Evolutionary conservation across 2,113 vertebrate genomes (phyloP).

Genomic region (Myiopsitta monachus): DNA sequence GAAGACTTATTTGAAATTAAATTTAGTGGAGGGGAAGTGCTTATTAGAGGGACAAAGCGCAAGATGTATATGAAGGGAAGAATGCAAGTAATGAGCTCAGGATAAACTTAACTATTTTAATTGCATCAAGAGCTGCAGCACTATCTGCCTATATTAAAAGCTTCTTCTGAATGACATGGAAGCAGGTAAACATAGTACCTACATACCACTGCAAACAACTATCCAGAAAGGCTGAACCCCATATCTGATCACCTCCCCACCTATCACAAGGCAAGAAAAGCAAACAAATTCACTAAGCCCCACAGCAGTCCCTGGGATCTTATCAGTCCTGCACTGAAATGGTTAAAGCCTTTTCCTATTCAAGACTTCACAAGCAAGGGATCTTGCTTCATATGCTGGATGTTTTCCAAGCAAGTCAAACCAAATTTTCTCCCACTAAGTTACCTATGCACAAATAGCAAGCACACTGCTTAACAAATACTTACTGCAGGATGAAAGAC

Average conservation of each 20-base stretch:
- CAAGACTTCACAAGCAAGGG: background rate
- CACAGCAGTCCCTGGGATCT: background rate
- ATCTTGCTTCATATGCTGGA: background rate
- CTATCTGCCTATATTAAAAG: background rate
- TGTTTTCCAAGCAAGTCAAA: background rate
- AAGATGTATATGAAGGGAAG: background rate
- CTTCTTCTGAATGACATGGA: background rate
- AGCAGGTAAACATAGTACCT: background rate
- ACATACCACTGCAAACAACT: background rate
- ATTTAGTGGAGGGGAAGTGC: background rate
- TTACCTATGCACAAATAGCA: background rate
- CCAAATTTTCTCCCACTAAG: background rate
- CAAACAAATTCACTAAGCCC: background rate
- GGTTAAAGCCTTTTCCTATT: background rate
- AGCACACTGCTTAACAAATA: background rate
- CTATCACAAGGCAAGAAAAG: background rate
- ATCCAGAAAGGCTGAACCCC: background rate
- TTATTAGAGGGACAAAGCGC: background rate
- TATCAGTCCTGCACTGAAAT: background rate
- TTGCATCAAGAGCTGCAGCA: background rate
- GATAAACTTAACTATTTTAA: background rate
- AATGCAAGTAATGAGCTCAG: background rate
- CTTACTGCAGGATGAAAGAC: slow-evolving; percentile 98
- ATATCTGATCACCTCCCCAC: background rate
- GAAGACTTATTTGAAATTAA: background rate